Conservation (phyloP, 2,113 vertebrate genomes). For the Pampusana beccarii region DNA sequence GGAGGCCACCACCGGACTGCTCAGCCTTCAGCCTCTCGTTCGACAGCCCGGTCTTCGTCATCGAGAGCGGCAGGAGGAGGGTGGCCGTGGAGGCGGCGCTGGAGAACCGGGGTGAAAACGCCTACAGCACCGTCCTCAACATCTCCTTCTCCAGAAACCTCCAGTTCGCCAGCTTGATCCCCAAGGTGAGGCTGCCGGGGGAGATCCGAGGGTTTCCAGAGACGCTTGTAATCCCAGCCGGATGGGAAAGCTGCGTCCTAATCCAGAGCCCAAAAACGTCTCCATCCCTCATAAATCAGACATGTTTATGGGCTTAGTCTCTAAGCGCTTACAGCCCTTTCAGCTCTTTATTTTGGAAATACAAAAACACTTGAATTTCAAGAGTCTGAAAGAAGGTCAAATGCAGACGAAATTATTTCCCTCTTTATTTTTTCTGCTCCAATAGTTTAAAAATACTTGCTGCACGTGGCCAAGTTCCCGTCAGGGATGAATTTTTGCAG, state of each 20-base stretch:
- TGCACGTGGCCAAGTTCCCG: not conserved
- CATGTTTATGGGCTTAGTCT: not conserved
- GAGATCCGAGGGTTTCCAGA: not conserved
- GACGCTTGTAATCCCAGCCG: accelerated
- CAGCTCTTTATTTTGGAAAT: conserved; percentile 14
- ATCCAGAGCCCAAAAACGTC: not conserved
- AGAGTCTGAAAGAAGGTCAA: not conserved
- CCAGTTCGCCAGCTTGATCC: conserved; percentile 87
- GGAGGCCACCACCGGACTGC: conserved; percentile 53
- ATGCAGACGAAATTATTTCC: not conserved
- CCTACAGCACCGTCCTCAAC: conserved; percentile 86
- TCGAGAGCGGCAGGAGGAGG: conserved; percentile 84
- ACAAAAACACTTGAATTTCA: not conserved
- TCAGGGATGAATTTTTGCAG: not conserved
- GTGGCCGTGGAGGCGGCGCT: conserved; percentile 85
- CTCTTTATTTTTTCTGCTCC: not conserved
- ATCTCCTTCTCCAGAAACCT: conserved; percentile 91
- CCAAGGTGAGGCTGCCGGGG: not conserved
- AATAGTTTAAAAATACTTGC: not conserved
- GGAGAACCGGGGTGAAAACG: conserved; percentile 93
- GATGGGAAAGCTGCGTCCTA: not conserved
- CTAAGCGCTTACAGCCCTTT: not conserved
- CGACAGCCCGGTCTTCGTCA: conserved; percentile 75
- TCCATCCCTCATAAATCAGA: not conserved
- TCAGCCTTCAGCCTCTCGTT: conserved; percentile 76